Evolutionary conservation across 2,113 vertebrate species (phyloP), one percentile per base, ranked within the genome.

Genomic region (Anguilla rostrata): DNA sequence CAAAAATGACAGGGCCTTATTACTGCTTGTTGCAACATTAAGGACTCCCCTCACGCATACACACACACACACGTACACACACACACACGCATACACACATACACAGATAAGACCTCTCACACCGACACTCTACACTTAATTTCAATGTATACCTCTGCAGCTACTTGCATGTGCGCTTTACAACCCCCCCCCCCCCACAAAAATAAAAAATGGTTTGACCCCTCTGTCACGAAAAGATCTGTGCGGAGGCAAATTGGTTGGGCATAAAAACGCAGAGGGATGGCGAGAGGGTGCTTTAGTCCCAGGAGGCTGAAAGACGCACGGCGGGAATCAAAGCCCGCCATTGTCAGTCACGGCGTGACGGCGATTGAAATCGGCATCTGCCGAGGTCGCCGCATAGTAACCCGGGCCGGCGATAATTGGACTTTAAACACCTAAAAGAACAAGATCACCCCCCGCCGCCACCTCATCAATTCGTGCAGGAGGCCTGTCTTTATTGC

Each of bases 391-490:
- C 86, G 71, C 83, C 43, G 88, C 39, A 71, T 88, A 90, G 87
- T 86, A 88, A 88, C 87, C 86, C 90, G 91, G 88, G 88, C 43
- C 83, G 83, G 80, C 89, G 91, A 92, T 93, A 92, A 94, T 95
- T 94, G 93, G 92, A 93, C 90, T 93, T 95, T 93, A 95, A 94
- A 93, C 91, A 94, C 92, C 92, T 92, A 90, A 90, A 94, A 94
- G 92, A 93, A 93, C 92, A 93, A 91, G 92, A 86, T 87, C 88
- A 84, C 83, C 85, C 81, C 85, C 87, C 83, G 87, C 82, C 79
- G 87, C 88, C 93, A 88, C 88, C 86, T 90, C 60, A 26, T 66
- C 90, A 86, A 89, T 91, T 92, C 90, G 92, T 81, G 85, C 20
- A 88, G 82, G 83, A 85, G 87, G 89, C 87, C 89, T 78, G 88